phyloP scores from a whole-genome alignment of 1,140 invertebrate species.

The Drosophila takahashii region DNA sequence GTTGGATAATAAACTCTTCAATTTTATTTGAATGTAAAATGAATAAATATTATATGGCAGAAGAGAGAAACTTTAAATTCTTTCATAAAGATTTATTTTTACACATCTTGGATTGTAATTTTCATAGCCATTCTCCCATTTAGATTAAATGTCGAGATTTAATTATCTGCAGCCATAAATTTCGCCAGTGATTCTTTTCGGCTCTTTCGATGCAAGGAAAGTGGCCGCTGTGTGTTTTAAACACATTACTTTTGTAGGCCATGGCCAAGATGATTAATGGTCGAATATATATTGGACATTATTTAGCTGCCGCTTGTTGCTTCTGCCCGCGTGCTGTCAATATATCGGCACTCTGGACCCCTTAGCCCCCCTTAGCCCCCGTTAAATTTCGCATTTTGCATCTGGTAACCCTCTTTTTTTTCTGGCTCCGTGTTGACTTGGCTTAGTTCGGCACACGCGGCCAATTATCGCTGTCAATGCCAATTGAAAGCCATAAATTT shows the following conservation, averaged over 20 bases:
- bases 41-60: no score
- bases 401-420: conserved; percentile 1
- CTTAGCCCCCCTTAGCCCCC: background rate
- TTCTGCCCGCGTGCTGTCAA: conserved; percentile 52
- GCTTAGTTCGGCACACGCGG: conserved; percentile 32
- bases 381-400: background rate
- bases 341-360: conserved; percentile 22
- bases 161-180: conserved; percentile 14
- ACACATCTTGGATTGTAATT: background rate
- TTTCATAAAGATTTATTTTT: background rate
- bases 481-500: conserved; percentile 75
- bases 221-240: conserved; percentile 13
- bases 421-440: conserved; percentile 19
- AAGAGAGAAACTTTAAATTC: no score
- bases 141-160: conserved; percentile 4
- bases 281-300: conserved; percentile 36
- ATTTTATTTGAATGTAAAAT: no score
- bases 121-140: conserved; percentile 1
- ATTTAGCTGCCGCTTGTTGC: conserved; percentile 33
- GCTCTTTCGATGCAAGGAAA: conserved; percentile 9
- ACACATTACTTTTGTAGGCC: conserved; percentile 48
- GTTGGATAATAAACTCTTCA: no score
- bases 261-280: conserved; percentile 61
- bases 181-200: conserved; percentile 5
- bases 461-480: conserved; percentile 69